Evolutionary conservation across 2,113 vertebrate genomes (phyloP), one percentile per base, ranked within the genome.

Genomic region (Centropus unirufus): DNA sequence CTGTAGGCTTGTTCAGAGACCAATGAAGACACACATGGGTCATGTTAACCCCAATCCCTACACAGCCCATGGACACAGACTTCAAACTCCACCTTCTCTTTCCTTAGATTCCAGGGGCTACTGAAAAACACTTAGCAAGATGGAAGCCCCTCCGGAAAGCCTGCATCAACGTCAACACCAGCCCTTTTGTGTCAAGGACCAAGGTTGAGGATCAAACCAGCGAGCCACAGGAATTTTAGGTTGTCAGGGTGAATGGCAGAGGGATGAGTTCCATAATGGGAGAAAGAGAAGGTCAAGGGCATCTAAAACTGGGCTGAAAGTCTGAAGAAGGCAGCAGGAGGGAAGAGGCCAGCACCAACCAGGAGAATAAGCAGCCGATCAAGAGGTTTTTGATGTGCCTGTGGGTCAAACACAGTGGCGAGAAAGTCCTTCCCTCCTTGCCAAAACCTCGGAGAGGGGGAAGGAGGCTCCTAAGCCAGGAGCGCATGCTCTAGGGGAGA

Each of bases 1-100:
- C 80, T 5, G 12, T 6, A 36, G 77, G 14, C 22, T 70, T 11
- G 39, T 18, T 18, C 64, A 22, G 64, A 67, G 52, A 24, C 63
- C 42, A 18, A 7, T 5, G 6, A 17, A 23, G 14, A 44, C 11
- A 27, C 2, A 0, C 1, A 2, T 1, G 9, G 8, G 17, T 9
- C 42, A 15, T 1, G 0, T 8, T 1, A 20, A 58, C 14, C 2
- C 5, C 26, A 9, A 27, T 2, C 17, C 4, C 57, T 2, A 10
- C 24, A 3, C 34, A 4, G 47, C 47, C 47, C 9, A 3, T 3
- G 3, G 7, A 52, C 26, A 52, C 51, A 54, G 13, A 20, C 5
- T 9, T 51, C n/a, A 20, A 20, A 2, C 2, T 14, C 6, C n/a
- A 20, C 32, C 29, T 29, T 6, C 51, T 29, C 3, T 32, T 73